phyloP scores from a whole-genome alignment of 2,113 vertebrate genomes.

The western clawed frog (Xenopus tropicalis) region DNA sequence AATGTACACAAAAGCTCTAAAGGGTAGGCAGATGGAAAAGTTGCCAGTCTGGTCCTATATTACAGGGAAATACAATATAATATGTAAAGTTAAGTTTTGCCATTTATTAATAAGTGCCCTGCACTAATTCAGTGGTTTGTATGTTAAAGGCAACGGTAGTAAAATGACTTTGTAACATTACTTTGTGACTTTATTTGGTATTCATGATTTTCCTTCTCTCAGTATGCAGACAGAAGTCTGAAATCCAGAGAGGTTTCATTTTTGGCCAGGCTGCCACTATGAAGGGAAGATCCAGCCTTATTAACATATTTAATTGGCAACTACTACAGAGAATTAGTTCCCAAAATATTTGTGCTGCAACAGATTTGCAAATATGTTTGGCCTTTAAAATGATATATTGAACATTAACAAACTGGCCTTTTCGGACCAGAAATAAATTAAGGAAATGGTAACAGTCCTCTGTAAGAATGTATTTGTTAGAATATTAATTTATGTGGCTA shows the following conservation, averaged over 20 bases:
- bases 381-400: constrained; percentile 39
- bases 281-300: constrained; percentile 36
- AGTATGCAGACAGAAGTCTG: constrained; percentile 15
- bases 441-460: no score
- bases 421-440: background rate
- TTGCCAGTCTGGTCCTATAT: background rate
- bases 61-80: no score
- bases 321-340: constrained; percentile 28
- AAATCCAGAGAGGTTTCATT: constrained; percentile 4
- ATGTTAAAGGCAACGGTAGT: no score
- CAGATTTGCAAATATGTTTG: constrained; percentile 38
- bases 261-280: constrained; percentile 26
- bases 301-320: constrained; percentile 44
- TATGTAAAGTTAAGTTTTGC: no score
- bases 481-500: no score
- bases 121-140: no score
- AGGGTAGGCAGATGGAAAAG: no score
- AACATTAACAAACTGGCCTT: constrained; percentile 21
- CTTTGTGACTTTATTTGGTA: constrained; percentile 8
- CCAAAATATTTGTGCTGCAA: constrained; percentile 38
- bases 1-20: no score
- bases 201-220: background rate
- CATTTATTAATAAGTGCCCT: no score
- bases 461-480: no score
- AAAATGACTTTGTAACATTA: no score